Base-by-base conservation (phyloP, 2,797 vertebrate genomes). In the Pagetopsis macropterus region DNA sequence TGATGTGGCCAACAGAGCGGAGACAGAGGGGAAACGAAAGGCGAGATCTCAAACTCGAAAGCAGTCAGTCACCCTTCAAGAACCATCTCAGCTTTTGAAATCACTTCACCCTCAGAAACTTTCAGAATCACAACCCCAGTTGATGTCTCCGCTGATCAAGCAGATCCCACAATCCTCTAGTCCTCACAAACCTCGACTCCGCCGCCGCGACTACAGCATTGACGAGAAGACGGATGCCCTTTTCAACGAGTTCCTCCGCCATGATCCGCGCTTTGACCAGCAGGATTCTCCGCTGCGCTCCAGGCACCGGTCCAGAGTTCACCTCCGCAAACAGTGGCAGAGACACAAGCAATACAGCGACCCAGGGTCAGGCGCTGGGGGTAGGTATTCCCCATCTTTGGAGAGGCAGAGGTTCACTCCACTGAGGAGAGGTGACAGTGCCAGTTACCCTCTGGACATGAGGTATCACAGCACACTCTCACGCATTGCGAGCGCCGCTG, bases 181-280 rank as follows among this genome's bases (percentile, higher is more conserved):
- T 87, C 85, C 86, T 6, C 89, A 88, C 31, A 83, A 82, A 46
- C 81, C 89, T 3, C 88, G 89, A 41, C 93, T 94, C 50, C 91
- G 91, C 6, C 96, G 95, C n/a, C 94, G 98, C n/a, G 98, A 99
- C 92, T 99, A 98, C 93, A 99, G 98, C 92, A 98, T 99, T 1
- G 98, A 99, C 0, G 97, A 99, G 87, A 99, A 98, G 86, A 98
- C 98, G 0, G 98, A 99, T 0, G 97, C 97, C 0, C 94, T 99
- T 5, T 99, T 99, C 90, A 97, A 97, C 3, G 97, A 97, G 89
- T 99, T 99, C 72, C 93, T 98, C 70, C 95, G 98, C 15, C 98
- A 99, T 0, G 98, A 99, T 75, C 97, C 98, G 0, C 96, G 96
- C 40, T 98, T 99, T 0, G 98, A 99, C 62, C 94, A 94, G 60